Evolutionary conservation across 2,113 vertebrate species (phyloP).

Genomic region (Dendropsophus ebraccatus): DNA sequence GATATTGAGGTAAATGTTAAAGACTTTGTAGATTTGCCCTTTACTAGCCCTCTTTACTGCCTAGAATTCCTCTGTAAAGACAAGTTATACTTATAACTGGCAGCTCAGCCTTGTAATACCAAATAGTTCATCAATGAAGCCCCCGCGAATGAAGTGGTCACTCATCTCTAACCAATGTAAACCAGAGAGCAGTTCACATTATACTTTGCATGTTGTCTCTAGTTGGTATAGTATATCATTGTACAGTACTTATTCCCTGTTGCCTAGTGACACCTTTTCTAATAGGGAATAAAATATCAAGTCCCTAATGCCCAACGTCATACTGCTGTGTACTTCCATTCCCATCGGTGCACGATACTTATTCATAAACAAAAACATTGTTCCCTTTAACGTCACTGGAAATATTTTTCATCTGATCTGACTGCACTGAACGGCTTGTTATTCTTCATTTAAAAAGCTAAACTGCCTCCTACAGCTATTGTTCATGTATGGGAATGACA

Average conservation of each 20-base stretch:
- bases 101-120: too few species aligned
- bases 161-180: not conserved
- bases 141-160: not conserved
- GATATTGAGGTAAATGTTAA: not conserved
- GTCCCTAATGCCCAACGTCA: not conserved
- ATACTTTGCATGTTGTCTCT: not conserved
- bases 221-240: not conserved
- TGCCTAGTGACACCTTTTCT: too few species aligned
- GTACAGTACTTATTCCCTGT: too few species aligned
- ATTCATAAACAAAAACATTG: not conserved
- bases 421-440: too few species aligned
- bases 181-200: not conserved
- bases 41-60: not conserved
- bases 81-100: too few species aligned
- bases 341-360: not conserved
- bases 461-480: too few species aligned
- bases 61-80: too few species aligned
- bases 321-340: not conserved
- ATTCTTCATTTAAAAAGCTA: too few species aligned
- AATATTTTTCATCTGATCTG: too few species aligned
- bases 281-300: not conserved
- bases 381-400: too few species aligned
- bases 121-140: not conserved
- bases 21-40: not conserved
- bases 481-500: too few species aligned